These are phyloP conservation scores for Andrena dorsata DNA, from an alignment of 2,888 invertebrate genomes.

Conservation along the genomic window DNA sequence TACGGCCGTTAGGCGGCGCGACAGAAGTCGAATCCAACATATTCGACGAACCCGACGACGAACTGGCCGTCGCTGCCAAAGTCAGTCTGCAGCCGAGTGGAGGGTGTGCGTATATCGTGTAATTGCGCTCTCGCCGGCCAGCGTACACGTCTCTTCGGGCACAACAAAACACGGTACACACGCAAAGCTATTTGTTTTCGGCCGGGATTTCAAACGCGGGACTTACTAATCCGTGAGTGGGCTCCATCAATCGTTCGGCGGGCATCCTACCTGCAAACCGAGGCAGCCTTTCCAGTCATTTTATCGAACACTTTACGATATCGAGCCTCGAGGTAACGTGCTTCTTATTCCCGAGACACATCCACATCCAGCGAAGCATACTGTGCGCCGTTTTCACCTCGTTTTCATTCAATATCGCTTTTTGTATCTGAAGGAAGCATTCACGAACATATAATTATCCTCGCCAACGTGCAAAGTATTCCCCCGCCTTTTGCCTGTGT, in stretches of 20 bases:
- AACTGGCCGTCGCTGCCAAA: conserved; percentile 42
- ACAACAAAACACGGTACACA: conserved; percentile 12
- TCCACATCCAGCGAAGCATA: background rate
- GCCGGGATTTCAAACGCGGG: background rate
- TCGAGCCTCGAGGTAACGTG: conserved; percentile 35
- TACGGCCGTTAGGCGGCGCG: conserved; percentile 72
- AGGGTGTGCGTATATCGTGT: conserved; percentile 49
- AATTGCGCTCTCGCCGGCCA: conserved; percentile 29
- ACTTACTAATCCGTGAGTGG: conserved; percentile 15
- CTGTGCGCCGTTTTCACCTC: background rate
- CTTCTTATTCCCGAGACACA: conserved; percentile 6
- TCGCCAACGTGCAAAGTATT: background rate
- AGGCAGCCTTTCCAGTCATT: background rate
- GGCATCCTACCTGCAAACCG: too few relatives aligned
- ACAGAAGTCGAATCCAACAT: conserved; percentile 56
- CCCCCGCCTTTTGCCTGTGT: too few relatives aligned
- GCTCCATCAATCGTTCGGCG: background rate
- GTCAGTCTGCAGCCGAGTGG: conserved; percentile 54
- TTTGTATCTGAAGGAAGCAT: background rate
- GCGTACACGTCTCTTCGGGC: conserved; percentile 4
- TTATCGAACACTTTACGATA: conserved; percentile 2
- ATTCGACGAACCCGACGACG: conserved; percentile 55
- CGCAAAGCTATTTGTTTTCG: background rate
- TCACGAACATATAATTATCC: too few relatives aligned
- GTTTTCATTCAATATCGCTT: background rate